phyloP scores from a whole-genome alignment of 53 echinoderm and acorn worm genomes.

The Patiria pectinifera region DNA sequence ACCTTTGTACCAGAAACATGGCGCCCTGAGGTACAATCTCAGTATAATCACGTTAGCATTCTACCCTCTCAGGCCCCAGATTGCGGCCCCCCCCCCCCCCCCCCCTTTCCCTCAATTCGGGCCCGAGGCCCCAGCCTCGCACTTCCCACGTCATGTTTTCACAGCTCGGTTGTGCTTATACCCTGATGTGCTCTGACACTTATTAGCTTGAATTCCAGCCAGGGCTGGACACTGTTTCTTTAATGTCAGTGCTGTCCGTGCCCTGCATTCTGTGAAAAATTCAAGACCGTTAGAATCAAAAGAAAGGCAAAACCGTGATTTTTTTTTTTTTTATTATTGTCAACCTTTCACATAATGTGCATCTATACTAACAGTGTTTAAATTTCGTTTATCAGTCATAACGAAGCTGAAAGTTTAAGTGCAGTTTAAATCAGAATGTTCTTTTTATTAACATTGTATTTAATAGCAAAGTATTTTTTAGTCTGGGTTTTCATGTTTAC shows the following conservation, averaged over 20 bases:
- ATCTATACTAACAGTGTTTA: no score
- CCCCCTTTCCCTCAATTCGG: background rate
- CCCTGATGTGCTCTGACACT: background rate
- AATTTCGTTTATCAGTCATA: no score
- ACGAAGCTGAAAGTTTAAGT: no score
- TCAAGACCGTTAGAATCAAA: background rate
- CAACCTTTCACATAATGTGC: no score
- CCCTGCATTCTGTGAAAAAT: background rate
- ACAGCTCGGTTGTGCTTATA: slow-evolving; percentile 1
- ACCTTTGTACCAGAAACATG: background rate
- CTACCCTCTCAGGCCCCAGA: background rate
- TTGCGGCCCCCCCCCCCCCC: no score
- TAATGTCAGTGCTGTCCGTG: background rate
- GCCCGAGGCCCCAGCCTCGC: no score
- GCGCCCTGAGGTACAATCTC: background rate
- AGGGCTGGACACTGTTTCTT: background rate
- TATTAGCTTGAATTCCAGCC: background rate
- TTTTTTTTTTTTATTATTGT: no score
- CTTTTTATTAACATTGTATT: no score
- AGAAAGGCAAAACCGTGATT: no score
- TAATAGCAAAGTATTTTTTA: no score
- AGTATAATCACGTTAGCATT: slow-evolving; percentile 2
- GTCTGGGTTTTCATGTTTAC: no score
- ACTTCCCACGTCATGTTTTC: background rate
- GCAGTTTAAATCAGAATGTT: no score